A percentile compares a stretch with the other conserved stretches of the same genome.
Conservation (phyloP, 2,888 invertebrate genomes). For the Drosophila emarginata region DNA sequence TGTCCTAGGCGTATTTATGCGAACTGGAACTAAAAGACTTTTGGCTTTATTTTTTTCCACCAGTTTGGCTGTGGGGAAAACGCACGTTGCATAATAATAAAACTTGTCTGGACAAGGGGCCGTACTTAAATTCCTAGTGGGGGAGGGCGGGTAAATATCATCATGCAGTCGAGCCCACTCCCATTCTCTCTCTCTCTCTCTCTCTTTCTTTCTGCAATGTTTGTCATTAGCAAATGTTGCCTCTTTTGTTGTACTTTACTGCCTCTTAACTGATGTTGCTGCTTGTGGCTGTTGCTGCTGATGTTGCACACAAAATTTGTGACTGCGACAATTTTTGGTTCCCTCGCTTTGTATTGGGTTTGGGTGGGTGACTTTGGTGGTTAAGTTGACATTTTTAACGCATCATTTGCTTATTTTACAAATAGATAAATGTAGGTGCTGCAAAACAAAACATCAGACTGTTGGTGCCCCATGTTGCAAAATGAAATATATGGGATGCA, state of each 20-base stretch:
- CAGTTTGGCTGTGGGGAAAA: constrained; percentile 45
- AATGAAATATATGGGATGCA: constrained; percentile 41
- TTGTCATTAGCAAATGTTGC: constrained; percentile 79
- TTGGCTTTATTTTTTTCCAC: constrained; percentile 1
- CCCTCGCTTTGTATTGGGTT: not conserved
- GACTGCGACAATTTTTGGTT: constrained; percentile 69
- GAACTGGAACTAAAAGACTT: constrained; percentile 45
- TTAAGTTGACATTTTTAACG: constrained; percentile 56
- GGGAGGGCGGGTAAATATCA: not conserved
- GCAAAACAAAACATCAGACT: constrained; percentile 28
- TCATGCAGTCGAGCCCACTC: constrained; percentile 2
- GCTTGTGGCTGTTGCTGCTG: constrained; percentile 31
- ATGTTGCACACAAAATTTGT: constrained; percentile 70
- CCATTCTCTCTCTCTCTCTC: not conserved
- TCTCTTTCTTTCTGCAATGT: constrained; percentile 45
- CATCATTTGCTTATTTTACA: constrained; percentile 70
- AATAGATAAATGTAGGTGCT: constrained; percentile 58
- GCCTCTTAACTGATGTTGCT: constrained; percentile 22
- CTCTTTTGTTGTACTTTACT: constrained; percentile 69
- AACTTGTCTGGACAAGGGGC: constrained; percentile 37
- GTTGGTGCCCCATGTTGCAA: constrained; percentile 44
- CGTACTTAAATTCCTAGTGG: constrained; percentile 33
- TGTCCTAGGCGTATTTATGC: constrained; percentile 64
- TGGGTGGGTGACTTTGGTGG: not conserved
- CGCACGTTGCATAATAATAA: constrained; percentile 74